A percentile compares a stretch with the other conserved stretches of the same genome.
These are phyloP conservation scores for Tenthredo amoena DNA, from an alignment of 2,888 invertebrate genomes.

Conservation along the genomic window DNA sequence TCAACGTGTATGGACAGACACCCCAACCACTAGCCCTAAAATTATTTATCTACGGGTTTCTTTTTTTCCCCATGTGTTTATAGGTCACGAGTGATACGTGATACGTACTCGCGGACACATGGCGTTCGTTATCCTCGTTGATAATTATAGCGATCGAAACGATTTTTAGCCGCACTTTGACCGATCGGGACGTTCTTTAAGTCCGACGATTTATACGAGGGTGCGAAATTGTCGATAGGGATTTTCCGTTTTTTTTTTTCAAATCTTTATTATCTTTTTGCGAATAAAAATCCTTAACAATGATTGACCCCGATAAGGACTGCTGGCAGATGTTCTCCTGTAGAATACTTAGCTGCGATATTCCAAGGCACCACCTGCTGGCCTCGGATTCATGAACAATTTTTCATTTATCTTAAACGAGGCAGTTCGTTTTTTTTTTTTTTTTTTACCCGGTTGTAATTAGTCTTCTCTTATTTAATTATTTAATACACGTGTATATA, in stretches of 20 bases:
- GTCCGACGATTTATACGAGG: too few relatives aligned
- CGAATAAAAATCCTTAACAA: neutral
- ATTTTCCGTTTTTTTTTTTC: neutral
- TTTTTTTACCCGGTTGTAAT: neutral
- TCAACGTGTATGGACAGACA: slow-evolving; percentile 37
- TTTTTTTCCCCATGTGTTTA: slow-evolving; percentile 2
- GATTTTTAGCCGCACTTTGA: neutral
- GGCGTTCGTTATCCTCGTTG: neutral
- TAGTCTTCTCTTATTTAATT: neutral
- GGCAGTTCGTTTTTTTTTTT: neutral
- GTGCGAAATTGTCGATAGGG: too few relatives aligned
- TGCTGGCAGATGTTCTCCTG: slow-evolving; percentile 36
- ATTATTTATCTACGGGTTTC: neutral
- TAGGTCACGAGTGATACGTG: slow-evolving; percentile 30
- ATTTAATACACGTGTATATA: neutral
- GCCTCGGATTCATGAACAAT: slow-evolving; percentile 31
- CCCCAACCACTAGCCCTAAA: slow-evolving; percentile 14
- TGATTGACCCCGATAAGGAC: slow-evolving; percentile 23
- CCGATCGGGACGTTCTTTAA: too few relatives aligned
- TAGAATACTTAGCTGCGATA: neutral
- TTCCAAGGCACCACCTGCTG: slow-evolving; percentile 17
- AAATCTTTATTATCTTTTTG: too few relatives aligned
- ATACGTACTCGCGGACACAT: neutral
- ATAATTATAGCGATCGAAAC: neutral
- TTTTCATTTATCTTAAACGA: neutral